A percentile compares a stretch with the other conserved stretches of the same genome.
Evolutionary conservation across 1,140 invertebrate species (phyloP).

Genomic region (Halyomorpha halys): DNA sequence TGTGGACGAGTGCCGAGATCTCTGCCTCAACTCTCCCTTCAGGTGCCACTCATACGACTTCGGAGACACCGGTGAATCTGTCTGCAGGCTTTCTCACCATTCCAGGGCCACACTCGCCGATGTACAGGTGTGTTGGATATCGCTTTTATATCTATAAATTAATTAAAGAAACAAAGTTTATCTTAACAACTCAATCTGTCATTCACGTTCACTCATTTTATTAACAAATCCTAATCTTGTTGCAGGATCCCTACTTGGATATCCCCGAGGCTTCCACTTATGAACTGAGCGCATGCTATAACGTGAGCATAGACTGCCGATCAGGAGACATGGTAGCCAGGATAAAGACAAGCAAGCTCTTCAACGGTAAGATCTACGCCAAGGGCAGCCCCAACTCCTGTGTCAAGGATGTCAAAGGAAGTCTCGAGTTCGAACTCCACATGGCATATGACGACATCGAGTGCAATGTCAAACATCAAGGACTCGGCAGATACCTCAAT

Average conservation of each 20-base stretch:
- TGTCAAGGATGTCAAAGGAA: conserved; percentile 71
- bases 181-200: too few species aligned
- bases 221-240: conserved; percentile 10
- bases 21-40: conserved; percentile 75
- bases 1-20: conserved; percentile 73
- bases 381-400: conserved; percentile 87
- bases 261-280: conserved; percentile 82
- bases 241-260: conserved; percentile 75
- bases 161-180: too few species aligned
- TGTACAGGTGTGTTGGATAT: conserved; percentile 52
- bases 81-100: conserved; percentile 84
- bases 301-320: conserved; percentile 83
- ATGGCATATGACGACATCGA: conserved; percentile 88
- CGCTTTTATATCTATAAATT: too few species aligned
- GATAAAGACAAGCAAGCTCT: conserved; percentile 83
- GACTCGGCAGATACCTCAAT: conserved; percentile 72
- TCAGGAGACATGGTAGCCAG: conserved; percentile 85
- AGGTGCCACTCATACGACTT: conserved; percentile 88
- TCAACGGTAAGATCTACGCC: conserved; percentile 89
- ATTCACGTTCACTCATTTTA: background rate
- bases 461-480: conserved; percentile 77
- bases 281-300: conserved; percentile 87
- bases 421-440: conserved; percentile 73
- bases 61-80: conserved; percentile 82
- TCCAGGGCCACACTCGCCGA: conserved; percentile 76